Evolutionary conservation across 1,140 invertebrate species (phyloP).

Genomic region (Physella acuta): DNA sequence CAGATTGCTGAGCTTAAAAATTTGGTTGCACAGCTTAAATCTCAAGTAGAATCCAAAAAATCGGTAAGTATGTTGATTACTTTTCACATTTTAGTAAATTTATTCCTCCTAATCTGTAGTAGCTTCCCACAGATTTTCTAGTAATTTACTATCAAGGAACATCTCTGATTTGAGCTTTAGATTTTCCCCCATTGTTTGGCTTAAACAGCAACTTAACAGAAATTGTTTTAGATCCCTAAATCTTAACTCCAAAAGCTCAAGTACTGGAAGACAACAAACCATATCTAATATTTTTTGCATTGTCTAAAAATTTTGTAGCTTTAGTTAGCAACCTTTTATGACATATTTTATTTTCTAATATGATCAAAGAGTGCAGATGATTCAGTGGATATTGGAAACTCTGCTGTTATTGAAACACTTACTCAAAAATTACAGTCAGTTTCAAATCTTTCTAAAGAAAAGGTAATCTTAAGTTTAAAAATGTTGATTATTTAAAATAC

Average conservation of each 20-base stretch:
- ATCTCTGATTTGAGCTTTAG: too few species aligned
- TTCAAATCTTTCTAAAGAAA: slow-evolving; percentile 31
- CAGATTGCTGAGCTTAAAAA: slow-evolving; percentile 29
- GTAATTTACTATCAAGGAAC: too few species aligned
- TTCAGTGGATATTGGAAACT: slow-evolving; percentile 29
- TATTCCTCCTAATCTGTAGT: too few species aligned
- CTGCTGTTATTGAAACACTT: slow-evolving; percentile 40
- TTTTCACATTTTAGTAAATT: too few species aligned
- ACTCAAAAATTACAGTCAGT: slow-evolving; percentile 39
- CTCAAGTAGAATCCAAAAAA: neutral
- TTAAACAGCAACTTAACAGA: too few species aligned
- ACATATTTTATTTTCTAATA: neutral
- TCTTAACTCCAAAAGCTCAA: too few species aligned
- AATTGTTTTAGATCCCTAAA: too few species aligned
- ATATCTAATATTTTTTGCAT: neutral
- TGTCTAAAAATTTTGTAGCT: neutral
- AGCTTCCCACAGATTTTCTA: too few species aligned
- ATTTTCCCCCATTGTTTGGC: too few species aligned
- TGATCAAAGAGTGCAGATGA: slow-evolving; percentile 7
- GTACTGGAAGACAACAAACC: neutral
- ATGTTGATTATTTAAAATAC: too few species aligned
- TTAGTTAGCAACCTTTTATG: neutral
- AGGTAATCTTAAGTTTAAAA: slow-evolving; percentile 30
- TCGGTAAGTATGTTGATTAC: too few species aligned
- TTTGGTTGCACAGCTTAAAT: slow-evolving; percentile 26